A percentile compares a stretch with the other conserved stretches of the same genome.
Evolutionary conservation across 1,140 invertebrate species (phyloP).

Genomic region (Zaprionus vittiger): DNA sequence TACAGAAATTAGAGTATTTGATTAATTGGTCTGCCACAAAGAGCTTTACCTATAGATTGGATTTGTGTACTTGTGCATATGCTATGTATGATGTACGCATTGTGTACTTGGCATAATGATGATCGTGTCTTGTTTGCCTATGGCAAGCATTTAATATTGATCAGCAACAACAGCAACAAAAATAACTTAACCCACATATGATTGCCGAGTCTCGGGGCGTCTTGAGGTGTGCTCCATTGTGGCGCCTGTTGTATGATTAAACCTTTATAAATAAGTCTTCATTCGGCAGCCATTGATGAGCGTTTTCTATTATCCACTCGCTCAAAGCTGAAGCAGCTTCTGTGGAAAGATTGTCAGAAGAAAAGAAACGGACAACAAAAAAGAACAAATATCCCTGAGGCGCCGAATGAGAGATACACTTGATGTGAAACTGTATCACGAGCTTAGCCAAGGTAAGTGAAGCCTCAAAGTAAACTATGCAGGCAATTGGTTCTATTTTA

Average conservation of each 20-base stretch:
- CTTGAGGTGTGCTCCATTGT: conserved; percentile 46
- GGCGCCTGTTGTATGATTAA: conserved; percentile 55
- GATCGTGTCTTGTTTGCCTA: conserved; percentile 19
- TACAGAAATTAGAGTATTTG: conserved; percentile 69
- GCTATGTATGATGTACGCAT: conserved; percentile 12
- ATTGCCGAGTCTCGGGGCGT: conserved; percentile 30
- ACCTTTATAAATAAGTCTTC: conserved; percentile 55
- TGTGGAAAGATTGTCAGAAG: conserved; percentile 43
- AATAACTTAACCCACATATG: conserved; percentile 58
- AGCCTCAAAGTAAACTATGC: neutral
- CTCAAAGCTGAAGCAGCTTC: conserved; percentile 4
- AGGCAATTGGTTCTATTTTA: neutral
- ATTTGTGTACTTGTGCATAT: neutral
- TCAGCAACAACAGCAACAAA: conserved; percentile 15
- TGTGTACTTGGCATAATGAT: conserved; percentile 40
- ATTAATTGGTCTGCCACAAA: conserved; percentile 63
- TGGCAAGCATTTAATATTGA: conserved; percentile 38
- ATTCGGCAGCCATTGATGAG: conserved; percentile 47
- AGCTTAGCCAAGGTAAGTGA: neutral
- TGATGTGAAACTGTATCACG: conserved; percentile 1
- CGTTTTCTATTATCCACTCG: conserved; percentile 55
- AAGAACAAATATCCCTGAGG: neutral
- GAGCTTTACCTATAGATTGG: conserved; percentile 3
- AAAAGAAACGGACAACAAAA: conserved; percentile 11
- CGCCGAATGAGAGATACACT: conserved; percentile 13